Evolutionary conservation across 2,888 invertebrate genomes (phyloP).

Genomic region (Protodeltote pygarga): DNA sequence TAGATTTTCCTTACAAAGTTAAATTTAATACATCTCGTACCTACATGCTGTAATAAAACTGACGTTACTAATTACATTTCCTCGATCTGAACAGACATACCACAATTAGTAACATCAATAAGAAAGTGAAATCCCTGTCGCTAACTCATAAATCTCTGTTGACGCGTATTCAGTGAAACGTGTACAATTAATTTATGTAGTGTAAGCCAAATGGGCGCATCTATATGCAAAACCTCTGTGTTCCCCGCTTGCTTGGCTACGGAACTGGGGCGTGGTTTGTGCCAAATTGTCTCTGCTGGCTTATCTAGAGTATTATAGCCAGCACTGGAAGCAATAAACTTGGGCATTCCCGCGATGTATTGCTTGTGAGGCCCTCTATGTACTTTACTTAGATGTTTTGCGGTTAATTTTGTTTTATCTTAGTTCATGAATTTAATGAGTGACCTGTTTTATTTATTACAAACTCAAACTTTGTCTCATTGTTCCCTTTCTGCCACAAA

Average conservation of each 20-base stretch:
- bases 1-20: too few species aligned
- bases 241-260: slow-evolving; percentile 77
- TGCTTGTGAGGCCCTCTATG: slow-evolving; percentile 63
- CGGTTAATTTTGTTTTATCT: slow-evolving; percentile 59
- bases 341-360: slow-evolving; percentile 74
- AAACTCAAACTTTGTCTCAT: slow-evolving; percentile 14
- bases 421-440: slow-evolving; percentile 31
- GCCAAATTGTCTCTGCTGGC: slow-evolving; percentile 86
- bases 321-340: slow-evolving; percentile 78
- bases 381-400: slow-evolving; percentile 66
- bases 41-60: too few species aligned
- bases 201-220: slow-evolving; percentile 83
- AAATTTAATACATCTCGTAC: too few species aligned
- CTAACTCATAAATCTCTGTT: slow-evolving; percentile 60
- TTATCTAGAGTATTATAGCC: slow-evolving; percentile 84
- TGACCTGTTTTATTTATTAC: slow-evolving; percentile 46
- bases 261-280: slow-evolving; percentile 80
- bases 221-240: slow-evolving; percentile 84
- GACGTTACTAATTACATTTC: slow-evolving; percentile 1
- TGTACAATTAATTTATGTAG: slow-evolving; percentile 82
- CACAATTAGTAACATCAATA: slow-evolving; percentile 34
- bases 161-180: slow-evolving; percentile 74
- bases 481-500: slow-evolving; percentile 26
- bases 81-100: slow-evolving; percentile 10
- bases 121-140: slow-evolving; percentile 45